Base-by-base conservation (phyloP, 2,888 invertebrate genomes). In the Agrilus biguttatus region DNA sequence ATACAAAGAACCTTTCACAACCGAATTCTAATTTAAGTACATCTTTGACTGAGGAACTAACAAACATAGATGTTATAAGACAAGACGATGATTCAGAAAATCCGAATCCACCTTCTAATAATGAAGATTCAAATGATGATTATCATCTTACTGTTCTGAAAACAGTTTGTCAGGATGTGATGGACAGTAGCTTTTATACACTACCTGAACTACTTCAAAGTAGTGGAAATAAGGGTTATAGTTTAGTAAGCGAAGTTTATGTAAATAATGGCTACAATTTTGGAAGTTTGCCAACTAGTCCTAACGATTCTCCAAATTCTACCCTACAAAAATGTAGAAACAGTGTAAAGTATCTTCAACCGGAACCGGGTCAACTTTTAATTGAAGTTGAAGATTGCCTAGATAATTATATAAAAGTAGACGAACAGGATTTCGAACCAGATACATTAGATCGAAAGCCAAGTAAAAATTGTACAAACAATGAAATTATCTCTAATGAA, bases 371-470 rank as follows among this genome's bases (percentile, higher is more conserved):
- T 7, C 85, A 83, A 54, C 69, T 89, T 56, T 82, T 86, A 28
- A 89, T 89, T 47, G 85, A 86, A 67, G 83, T 88, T 0, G 82
- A 83, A 58, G 87, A 87, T 60, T 78, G 84, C 14, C 80, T 85
- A 1, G 80, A 82, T 53, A 82, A 85, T 56, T 82, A 82, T 50
- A 75, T 80, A 7, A 76, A 74, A 55, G 79, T 83, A 39, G 76
- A 83, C 44, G 88, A 88, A 55, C 85, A 85, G 2, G 85, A 85
- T 53, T 89, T 86, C 54, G 89, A 89, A 61, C 87, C 88, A 0
- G 88, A 89, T 51, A 89, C 89, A 0, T 68, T 89, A 43, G 89
- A 89, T 56, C 71, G 88, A 21, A 87, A 87, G 57, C 78, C 82
- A 36, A 75, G 70, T 60, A 76, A 44, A 40, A 35, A 37, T 33